These are phyloP conservation scores for Leguminivora glycinivorella DNA, from an alignment of 1,140 invertebrate genomes.

Conservation along the genomic window DNA sequence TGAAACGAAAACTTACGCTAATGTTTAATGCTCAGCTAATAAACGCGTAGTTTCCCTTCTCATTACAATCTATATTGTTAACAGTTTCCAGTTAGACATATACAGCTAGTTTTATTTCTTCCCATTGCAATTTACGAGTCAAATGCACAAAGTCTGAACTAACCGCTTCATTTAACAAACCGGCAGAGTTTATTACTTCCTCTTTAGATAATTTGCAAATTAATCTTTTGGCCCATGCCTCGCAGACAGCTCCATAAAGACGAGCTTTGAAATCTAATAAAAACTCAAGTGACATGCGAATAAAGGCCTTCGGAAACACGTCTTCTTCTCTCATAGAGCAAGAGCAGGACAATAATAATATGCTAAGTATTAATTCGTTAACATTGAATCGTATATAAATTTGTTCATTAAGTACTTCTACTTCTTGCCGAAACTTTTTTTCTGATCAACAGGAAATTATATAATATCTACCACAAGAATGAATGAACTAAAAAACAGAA, in stretches of 20 bases:
- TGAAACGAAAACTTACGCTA: too few relatives aligned
- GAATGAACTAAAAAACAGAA: not conserved
- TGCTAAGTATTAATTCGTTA: not conserved
- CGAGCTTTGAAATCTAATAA: conserved; percentile 20
- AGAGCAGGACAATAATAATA: too few relatives aligned
- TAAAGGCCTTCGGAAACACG: conserved; percentile 15
- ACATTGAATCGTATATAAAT: not conserved
- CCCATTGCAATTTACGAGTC: not conserved
- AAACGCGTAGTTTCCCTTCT: not conserved
- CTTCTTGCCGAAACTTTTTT: conserved; percentile 10
- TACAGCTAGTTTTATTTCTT: not conserved
- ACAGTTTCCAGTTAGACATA: too few relatives aligned
- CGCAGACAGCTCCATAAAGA: conserved; percentile 1
- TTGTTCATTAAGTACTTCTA: not conserved
- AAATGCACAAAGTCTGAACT: not conserved
- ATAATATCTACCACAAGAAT: not conserved
- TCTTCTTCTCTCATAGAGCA: not conserved
- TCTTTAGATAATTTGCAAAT: conserved; percentile 10
- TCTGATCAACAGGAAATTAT: not conserved
- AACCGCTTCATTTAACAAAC: not conserved
- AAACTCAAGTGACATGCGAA: conserved; percentile 24
- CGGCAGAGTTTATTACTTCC: conserved; percentile 6
- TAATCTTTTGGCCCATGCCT: conserved; percentile 13
- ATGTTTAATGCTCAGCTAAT: not conserved
- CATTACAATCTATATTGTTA: too few relatives aligned